Percentiles rank a stretch among this genome's conserved stretches.
These are phyloP conservation scores for Pseudolaguvia tuberculata DNA, from an alignment of 2,113 vertebrate genomes.

Conservation along the genomic window DNA sequence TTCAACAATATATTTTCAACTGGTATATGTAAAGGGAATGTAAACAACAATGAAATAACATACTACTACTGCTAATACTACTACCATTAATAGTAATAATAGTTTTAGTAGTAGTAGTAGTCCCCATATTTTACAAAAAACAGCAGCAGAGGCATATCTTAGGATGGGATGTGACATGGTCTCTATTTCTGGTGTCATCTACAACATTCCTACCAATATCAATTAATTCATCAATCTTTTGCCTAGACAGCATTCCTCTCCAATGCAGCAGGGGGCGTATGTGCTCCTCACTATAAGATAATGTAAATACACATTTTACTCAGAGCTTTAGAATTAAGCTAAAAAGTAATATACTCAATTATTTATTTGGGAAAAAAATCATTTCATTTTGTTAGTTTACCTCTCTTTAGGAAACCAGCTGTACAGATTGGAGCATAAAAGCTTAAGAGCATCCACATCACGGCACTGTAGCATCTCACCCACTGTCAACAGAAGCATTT, in stretches of 20 bases:
- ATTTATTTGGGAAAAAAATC: not conserved
- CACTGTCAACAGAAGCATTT: slow-evolving; percentile 37
- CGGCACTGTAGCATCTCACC: slow-evolving; percentile 37
- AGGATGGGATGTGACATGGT: not conserved
- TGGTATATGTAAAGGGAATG: too few species aligned
- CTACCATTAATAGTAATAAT: too few species aligned
- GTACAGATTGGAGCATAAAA: not conserved
- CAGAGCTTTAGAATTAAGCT: not conserved
- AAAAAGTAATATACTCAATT: not conserved
- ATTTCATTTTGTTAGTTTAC: slow-evolving; percentile 39
- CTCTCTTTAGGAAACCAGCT: not conserved
- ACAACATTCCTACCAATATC: not conserved
- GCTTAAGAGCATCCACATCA: slow-evolving; percentile 18
- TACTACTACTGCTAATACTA: too few species aligned
- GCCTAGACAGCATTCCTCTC: slow-evolving; percentile 41
- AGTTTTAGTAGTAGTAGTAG: too few species aligned
- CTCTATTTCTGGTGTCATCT: not conserved
- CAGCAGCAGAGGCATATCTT: not conserved
- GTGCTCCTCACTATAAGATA: slow-evolving; percentile 42
- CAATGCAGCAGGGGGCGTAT: slow-evolving; percentile 50
- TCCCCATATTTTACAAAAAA: slow-evolving; percentile 24
- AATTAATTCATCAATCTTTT: slow-evolving; percentile 44
- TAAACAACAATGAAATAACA: too few species aligned
- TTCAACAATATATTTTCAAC: not conserved
- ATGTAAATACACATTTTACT: not conserved